phyloP scores from a whole-genome alignment of 2,113 vertebrate species.

The Chloropsis hardwickii region DNA sequence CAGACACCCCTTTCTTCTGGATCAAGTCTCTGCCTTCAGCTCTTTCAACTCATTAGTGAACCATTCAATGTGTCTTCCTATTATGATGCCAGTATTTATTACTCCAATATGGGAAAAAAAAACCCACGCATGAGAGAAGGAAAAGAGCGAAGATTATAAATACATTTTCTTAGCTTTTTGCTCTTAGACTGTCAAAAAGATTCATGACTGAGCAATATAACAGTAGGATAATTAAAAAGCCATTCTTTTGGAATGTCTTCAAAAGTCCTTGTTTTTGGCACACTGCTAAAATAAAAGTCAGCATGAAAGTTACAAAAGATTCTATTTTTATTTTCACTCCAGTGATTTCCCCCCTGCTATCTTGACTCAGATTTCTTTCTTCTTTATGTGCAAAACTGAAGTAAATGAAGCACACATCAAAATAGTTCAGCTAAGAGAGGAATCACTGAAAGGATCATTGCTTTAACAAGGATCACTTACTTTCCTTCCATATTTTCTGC shows the following conservation, averaged over 20 bases:
- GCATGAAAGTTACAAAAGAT: constrained; percentile 29
- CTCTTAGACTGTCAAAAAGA: constrained; percentile 47
- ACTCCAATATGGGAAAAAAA: constrained; percentile 4
- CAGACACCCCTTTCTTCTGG: neutral
- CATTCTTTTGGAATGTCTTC: constrained; percentile 31
- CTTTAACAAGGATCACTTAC: neutral
- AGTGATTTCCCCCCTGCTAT: neutral
- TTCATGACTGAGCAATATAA: constrained; percentile 43
- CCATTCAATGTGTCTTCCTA: neutral
- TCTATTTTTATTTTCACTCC: constrained; percentile 57
- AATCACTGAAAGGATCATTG: neutral
- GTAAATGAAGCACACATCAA: neutral
- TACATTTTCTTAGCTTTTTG: constrained; percentile 47
- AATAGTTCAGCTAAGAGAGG: neutral
- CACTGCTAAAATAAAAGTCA: constrained; percentile 32
- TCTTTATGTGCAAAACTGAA: neutral
- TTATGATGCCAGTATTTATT: constrained; percentile 29
- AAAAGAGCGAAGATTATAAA: constrained; percentile 1
- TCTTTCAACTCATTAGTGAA: neutral
- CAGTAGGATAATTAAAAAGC: constrained; percentile 41
- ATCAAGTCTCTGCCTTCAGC: neutral
- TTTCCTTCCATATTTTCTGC: neutral
- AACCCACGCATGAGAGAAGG: neutral
- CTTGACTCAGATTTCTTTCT: constrained; percentile 7
- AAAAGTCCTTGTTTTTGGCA: constrained; percentile 33